Base-by-base conservation (phyloP, 2,113 vertebrate species). In the Macroglossus sobrinus region DNA sequence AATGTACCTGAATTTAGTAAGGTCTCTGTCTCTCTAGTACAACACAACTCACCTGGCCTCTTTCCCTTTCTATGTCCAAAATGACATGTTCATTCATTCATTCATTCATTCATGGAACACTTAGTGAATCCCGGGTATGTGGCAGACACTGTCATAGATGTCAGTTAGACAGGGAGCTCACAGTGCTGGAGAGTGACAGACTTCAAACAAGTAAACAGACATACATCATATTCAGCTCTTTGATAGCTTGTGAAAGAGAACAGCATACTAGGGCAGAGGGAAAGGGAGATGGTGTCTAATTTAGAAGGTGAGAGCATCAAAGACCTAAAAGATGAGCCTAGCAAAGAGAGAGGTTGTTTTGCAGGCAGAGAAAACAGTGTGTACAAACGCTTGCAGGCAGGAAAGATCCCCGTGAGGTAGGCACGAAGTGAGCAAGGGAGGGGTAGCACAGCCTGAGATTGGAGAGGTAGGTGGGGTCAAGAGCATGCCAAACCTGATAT, bases 381-480 rank as follows among this genome's bases (percentile, higher is more conserved):
- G 43, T 35, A 33, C 38, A n/a, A 57, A 68, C 40, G 6, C 45
- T 86, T 4, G 8, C 79, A 53, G 80, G 63, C 18, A 2, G 38
- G 53, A 69, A 82, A 66, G 69, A 22, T 19, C 3, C 15, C 26
- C 3, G 8, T 11, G 0, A 1, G 4, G 21, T 45, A 28, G 19
- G 15, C 40, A n/a, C 28, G 21, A 40, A 84, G 24, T 33, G 61
- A 72, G 30, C 0, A 0, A 66, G 26, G 40, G 28, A 59, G 22
- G 1, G 1, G 22, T 11, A 9, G 16, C 53, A 4, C 3, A 5
- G 2, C 26, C 19, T 16, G 12, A 61, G 72, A 5, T 5, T 22
- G 38, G 38, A 63, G 64, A 40, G 22, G 21, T 11, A 1, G 22
- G 8, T 11, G 9, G 50, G n/a, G 4, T 2, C 53, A 19, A 16